phyloP scores from a whole-genome alignment of 2,888 invertebrate genomes.

The Formica aserva region DNA sequence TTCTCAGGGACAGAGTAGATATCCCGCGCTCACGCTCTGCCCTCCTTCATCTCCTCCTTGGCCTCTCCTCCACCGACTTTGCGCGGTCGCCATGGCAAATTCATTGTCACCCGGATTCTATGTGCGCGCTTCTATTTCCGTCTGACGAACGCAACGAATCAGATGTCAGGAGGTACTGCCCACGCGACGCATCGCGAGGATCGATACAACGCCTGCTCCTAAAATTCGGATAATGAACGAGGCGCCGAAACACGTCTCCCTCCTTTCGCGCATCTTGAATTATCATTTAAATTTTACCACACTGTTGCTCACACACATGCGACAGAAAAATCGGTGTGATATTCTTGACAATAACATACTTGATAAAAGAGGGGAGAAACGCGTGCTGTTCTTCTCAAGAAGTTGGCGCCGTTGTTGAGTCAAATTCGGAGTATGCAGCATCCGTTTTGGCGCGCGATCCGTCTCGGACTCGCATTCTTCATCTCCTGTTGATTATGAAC shows the following conservation, averaged over 20 bases:
- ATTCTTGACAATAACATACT: neutral
- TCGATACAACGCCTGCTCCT: conserved; percentile 42
- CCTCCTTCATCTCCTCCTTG: neutral
- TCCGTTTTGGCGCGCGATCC: conserved; percentile 37
- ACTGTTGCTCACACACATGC: neutral
- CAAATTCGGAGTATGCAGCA: neutral
- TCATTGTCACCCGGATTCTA: conserved; percentile 53
- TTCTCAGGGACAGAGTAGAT: neutral
- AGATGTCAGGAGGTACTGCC: conserved; percentile 43
- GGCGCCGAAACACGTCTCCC: neutral
- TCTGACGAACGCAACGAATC: conserved; percentile 48
- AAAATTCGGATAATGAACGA: conserved; percentile 25
- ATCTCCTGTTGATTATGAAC: neutral
- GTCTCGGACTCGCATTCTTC: neutral
- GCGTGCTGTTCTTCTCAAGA: neutral
- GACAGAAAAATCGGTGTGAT: neutral
- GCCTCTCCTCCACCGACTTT: conserved; percentile 7
- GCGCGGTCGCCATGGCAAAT: conserved; percentile 49
- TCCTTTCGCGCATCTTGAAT: neutral
- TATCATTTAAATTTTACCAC: conserved; percentile 12
- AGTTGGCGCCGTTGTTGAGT: neutral
- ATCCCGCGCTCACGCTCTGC: conserved; percentile 33
- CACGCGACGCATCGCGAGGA: conserved; percentile 18
- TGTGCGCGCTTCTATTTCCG: conserved; percentile 47
- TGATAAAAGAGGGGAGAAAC: neutral